Base-by-base conservation (phyloP, 2,888 invertebrate genomes). In the Cordilura impudica region DNA sequence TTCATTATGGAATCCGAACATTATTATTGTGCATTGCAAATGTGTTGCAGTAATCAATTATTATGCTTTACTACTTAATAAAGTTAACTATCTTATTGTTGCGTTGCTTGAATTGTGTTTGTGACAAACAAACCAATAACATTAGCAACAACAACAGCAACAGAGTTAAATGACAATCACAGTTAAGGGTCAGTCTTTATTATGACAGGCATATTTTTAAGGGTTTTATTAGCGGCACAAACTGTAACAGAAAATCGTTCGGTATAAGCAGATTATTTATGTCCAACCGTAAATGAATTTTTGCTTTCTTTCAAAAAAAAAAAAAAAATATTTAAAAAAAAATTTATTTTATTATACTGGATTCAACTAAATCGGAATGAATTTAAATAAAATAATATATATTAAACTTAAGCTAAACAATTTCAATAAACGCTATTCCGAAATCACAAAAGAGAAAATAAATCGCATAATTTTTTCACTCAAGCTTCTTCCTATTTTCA, bases 11-110 rank as follows among this genome's bases (percentile, higher is more conserved):
- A 5, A 54, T 19, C 26, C 45, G 39, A 60, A 66, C 39, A 26
- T 3, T 6, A 47, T 60, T 39, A 35, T 29, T 67, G 26, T 54
- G 49, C 39, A 23, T 26, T 69, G 65, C 18, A 60, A 70, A 58
- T 65, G 60, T 73, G 51, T 66, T 47, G 66, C 53, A 49, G 60
- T 72, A 26, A 77, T 72, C 63, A 72, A 43, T 56, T 80, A 29
- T 43, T 74, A 79, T 81, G 82, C 47, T 54, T 56, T 45, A 35
- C 39, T 66, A 67, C 76, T 61, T 79, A 58, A 65, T 60, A 53
- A 54, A 60, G 61, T 74, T 74, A 69, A 72, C 69, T 67, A 74
- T 69, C 47, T 45, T 54, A 26, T 60, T 49, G 35, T 23, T 51
- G 35, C n/a, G n/a, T 39, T 39, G 35, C 4, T n/a, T 31, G n/a